Conservation (phyloP, 1,140 invertebrate genomes). For the Zaprionus africanus region DNA sequence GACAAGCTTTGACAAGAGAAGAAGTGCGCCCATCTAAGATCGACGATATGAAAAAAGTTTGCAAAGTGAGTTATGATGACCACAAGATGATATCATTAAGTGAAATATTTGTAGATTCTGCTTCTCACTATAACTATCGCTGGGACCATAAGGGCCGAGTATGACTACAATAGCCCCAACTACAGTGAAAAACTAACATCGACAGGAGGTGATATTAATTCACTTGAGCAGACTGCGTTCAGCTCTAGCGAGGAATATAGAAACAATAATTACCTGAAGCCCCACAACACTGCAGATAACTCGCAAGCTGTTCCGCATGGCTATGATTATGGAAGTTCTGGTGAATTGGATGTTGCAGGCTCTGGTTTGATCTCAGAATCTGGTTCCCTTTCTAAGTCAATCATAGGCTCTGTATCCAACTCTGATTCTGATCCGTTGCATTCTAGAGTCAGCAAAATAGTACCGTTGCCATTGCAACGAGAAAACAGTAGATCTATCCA, state of each 20-base stretch:
- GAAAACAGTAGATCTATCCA: conserved; percentile 46
- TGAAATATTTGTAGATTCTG: conserved; percentile 41
- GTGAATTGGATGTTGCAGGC: neutral
- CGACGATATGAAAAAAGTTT: conserved; percentile 37
- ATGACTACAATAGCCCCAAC: conserved; percentile 12
- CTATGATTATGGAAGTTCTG: conserved; percentile 51
- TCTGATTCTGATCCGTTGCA: conserved; percentile 17
- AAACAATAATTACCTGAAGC: conserved; percentile 53
- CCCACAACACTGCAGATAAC: conserved; percentile 21
- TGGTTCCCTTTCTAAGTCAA: conserved; percentile 9
- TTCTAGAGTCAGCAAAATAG: neutral
- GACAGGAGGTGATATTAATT: conserved; percentile 35
- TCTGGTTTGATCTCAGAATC: conserved; percentile 17
- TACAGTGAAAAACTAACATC: conserved; percentile 37
- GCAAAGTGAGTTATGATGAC: conserved; percentile 43
- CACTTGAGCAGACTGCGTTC: conserved; percentile 31
- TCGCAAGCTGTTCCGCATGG: conserved; percentile 41
- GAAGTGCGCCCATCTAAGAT: conserved; percentile 8
- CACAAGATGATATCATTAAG: neutral
- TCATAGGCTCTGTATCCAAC: neutral
- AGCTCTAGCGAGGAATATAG: conserved; percentile 57
- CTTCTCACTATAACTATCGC: conserved; percentile 46
- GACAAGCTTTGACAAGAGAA: conserved; percentile 52
- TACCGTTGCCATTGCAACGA: conserved; percentile 47
- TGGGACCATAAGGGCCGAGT: conserved; percentile 41